Base-by-base conservation (phyloP, 2,113 vertebrate species). In the Bos javanicus region DNA sequence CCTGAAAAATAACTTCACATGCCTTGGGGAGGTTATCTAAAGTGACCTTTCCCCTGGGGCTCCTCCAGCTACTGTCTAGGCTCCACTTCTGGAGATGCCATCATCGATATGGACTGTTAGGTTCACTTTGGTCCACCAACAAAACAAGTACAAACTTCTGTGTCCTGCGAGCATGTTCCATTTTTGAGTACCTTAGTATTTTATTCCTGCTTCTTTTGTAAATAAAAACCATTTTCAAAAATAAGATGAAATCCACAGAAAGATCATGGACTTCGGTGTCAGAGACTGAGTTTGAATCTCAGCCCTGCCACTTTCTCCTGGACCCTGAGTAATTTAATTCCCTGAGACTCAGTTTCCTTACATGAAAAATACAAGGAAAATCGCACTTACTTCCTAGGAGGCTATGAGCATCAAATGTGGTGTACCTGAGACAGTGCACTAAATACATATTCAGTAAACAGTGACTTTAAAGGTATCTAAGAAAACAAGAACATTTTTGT, bases 1-100 rank as follows among this genome's bases (percentile, higher is more conserved):
- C 92, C 85, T 97, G 82, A 67, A 96, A 97, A 95, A 91, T 59
- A 92, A 91, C 26, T 92, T 54, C 43, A 7, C n/a, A 59, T 89
- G 60, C 92, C 90, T 97, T 6, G 50, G 91, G 88, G 97, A 97
- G 39, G 52, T 91, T 83, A 78, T 86, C 52, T 74, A 86, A 95
- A 93, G 80, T 59, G 82, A 92, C 82, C 80, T 89, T 82, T 80
- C 81, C 17, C 11, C 71, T 96, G 92, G 54, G 60, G 84, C 81
- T 67, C 83, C 59, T 90, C 28, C 36, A 92, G 39, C 39, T 85
- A 36, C 21, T 30, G 26, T 76, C 48, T n/a, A 81, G 74, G 50
- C 62, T 91, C 91, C 62, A 87, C 48, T 67, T 80, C 64, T 90
- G 64, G 57, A 93, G 95, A 91, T 93, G 74, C 30, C 52, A 50